phyloP scores from a whole-genome alignment of 1,140 invertebrate species.

The Brachionus koreanus region DNA sequence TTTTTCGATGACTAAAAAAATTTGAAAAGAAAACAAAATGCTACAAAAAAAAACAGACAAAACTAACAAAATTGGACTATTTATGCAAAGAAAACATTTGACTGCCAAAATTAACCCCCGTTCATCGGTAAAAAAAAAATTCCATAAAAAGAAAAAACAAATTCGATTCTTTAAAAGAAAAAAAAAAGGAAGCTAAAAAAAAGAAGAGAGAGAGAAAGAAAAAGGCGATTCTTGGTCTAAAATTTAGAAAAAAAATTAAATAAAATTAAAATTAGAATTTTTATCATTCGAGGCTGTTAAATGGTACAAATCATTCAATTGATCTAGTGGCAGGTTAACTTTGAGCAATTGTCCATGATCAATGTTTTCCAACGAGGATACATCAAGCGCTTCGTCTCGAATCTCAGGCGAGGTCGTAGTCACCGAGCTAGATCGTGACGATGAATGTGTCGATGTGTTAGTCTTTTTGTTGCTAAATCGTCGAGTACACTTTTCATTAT shows the following conservation, averaged over 20 bases:
- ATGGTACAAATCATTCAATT: neutral
- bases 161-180: neutral
- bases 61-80: neutral
- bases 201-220: neutral
- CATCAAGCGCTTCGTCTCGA: neutral
- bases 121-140: neutral
- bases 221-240: neutral
- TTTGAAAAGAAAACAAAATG: neutral
- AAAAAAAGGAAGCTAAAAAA: neutral
- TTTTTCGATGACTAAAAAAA: neutral
- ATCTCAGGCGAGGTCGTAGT: neutral
- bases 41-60: neutral
- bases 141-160: neutral
- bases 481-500: neutral
- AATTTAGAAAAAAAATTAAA: neutral
- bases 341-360: neutral
- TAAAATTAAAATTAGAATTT: conserved; percentile 1
- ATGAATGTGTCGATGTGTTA: neutral
- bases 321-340: neutral
- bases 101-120: neutral
- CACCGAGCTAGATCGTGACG: conserved; percentile 10
- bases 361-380: neutral
- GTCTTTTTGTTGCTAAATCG: neutral
- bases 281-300: neutral
- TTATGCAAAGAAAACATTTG: neutral